Base-by-base conservation (phyloP, 2,113 vertebrate species). In the Athene cunicularia region DNA sequence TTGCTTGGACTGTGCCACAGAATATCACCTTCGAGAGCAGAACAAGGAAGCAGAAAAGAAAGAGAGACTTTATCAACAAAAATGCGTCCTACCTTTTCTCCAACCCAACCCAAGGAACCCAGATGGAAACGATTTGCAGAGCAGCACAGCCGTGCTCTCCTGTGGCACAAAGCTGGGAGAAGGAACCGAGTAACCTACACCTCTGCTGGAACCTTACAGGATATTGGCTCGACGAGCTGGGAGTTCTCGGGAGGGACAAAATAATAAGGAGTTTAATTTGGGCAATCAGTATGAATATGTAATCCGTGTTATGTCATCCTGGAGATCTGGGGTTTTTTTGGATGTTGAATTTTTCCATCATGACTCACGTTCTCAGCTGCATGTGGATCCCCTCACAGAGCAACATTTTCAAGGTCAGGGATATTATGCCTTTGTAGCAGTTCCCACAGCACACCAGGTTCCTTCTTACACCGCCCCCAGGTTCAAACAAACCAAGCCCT, bases 331-430 rank as follows among this genome's bases (percentile, higher is more conserved):
- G 62, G 4, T 3, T 30, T 95, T 95, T 96, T 73, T 64, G 52
- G 49, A 39, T 41, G 35, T 27, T 2, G 6, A 6, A 49, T 72
- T 91, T 84, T 87, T 76, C 52, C 73, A 56, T 32, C 43, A 6
- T 95, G 88, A 91, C 56, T 94, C 91, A 96, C 1, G 8, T 35
- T 72, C 74, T 76, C 11, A 71, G 47, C 45, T 83, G 82, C 33
- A 37, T 4, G 86, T 56, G 73, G 52, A 72, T 81, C 62, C 83
- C 76, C 64, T 82, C 49, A 37, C 43, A 64, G n/a, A 73, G 24
- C 35, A 90, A 23, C 30, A 14, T 26, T 91, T 75, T 55, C 70
- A 91, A 75, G 86, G 59, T 16, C 75, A 18, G 32, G 15, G 43
- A 43, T 15, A 45, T 71, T 5, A 30, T 2, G 27, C 32, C 16